phyloP scores from a whole-genome alignment of 2,113 vertebrate species.

The Sialia sialis region DNA sequence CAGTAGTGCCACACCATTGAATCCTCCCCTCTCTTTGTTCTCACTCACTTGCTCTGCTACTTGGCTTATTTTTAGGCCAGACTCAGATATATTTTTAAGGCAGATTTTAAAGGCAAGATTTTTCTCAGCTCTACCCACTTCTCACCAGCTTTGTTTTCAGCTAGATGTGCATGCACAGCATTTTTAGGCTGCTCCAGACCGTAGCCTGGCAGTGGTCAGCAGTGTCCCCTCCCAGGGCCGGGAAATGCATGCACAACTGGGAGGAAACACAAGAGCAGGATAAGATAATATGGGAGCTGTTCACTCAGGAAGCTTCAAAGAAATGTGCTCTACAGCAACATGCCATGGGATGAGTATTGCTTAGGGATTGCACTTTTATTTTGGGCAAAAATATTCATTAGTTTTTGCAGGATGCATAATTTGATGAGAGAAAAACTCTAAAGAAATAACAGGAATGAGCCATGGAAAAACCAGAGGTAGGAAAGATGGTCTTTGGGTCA shows the following conservation, averaged over 20 bases:
- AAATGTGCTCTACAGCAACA: neutral
- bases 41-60: neutral
- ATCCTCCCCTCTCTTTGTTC: neutral
- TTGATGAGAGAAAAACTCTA: neutral
- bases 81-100: neutral
- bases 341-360: neutral
- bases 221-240: neutral
- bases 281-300: neutral
- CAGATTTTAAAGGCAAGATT: neutral
- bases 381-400: rapidly evolving
- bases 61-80: neutral
- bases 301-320: neutral
- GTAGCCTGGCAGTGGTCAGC: neutral
- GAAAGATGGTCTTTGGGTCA: neutral
- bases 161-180: neutral
- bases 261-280: neutral
- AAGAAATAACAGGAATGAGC: neutral
- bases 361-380: neutral
- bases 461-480: neutral
- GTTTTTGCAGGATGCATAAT: neutral
- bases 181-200: neutral
- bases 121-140: neutral
- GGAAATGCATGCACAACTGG: neutral
- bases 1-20: neutral
- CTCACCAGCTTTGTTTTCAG: neutral